These are phyloP conservation scores for Charanyca ferruginea DNA, from an alignment of 2,888 invertebrate genomes.

Conservation along the genomic window DNA sequence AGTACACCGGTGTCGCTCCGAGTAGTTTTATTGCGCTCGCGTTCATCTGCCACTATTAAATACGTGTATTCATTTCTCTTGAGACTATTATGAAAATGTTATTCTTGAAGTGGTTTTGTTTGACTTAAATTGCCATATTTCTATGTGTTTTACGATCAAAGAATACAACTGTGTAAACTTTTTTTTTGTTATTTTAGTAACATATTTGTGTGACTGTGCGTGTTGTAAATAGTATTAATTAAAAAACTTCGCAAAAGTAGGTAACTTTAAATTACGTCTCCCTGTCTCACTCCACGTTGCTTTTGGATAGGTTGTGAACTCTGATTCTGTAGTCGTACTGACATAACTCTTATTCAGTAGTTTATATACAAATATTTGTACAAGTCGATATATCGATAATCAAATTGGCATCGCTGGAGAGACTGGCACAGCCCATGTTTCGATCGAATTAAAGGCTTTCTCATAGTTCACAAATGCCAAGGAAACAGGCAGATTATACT, in stretches of 20 bases:
- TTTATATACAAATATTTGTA: too few species aligned
- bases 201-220: too few species aligned
- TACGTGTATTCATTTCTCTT: constrained; percentile 33
- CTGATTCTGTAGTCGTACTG: too few species aligned
- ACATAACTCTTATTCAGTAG: too few species aligned
- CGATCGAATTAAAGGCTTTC: too few species aligned
- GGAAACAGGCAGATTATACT: too few species aligned
- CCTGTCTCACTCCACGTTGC: too few species aligned
- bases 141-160: background rate
- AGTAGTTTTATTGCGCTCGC: constrained; percentile 57
- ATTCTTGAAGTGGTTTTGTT: background rate
- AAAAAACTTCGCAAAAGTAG: background rate
- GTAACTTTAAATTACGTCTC: background rate
- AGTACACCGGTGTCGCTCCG: constrained; percentile 54
- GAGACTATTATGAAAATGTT: constrained; percentile 24
- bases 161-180: background rate
- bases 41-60: constrained; percentile 49
- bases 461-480: too few species aligned
- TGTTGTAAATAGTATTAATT: background rate
- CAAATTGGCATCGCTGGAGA: too few species aligned
- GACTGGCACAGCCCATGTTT: too few species aligned
- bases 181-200: background rate
- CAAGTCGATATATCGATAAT: too few species aligned
- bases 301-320: too few species aligned
- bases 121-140: background rate